Evolutionary conservation across 2,797 vertebrate species (phyloP).

Genomic region (Malacoraja senta): DNA sequence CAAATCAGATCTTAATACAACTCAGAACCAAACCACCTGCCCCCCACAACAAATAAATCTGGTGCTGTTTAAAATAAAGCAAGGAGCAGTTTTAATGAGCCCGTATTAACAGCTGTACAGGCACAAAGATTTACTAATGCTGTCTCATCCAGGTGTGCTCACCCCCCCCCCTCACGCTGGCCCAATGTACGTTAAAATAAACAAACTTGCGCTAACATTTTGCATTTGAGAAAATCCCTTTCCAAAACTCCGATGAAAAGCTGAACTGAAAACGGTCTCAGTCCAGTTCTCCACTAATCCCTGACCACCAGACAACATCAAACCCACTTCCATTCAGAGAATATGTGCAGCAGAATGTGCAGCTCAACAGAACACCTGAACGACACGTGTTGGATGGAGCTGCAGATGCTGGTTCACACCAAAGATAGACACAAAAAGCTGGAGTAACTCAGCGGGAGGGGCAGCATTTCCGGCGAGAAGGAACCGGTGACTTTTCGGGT

Average conservation of each 20-base stretch:
- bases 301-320: background rate
- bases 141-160: background rate
- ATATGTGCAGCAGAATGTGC: background rate
- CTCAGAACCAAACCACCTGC: background rate
- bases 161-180: background rate
- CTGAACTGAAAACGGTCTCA: background rate
- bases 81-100: constrained; percentile 6
- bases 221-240: background rate
- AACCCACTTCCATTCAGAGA: background rate
- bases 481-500: too few relatives aligned
- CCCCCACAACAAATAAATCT: background rate
- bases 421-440: too few relatives aligned
- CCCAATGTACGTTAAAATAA: background rate
- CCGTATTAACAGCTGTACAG: background rate
- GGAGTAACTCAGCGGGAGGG: too few relatives aligned
- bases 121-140: background rate
- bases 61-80: background rate
- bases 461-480: too few relatives aligned
- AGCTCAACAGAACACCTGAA: too few relatives aligned
- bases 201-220: background rate
- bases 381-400: too few relatives aligned
- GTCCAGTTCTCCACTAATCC: background rate
- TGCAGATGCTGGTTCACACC: too few relatives aligned
- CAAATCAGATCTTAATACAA: constrained; percentile 21
- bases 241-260: background rate